A percentile compares a stretch with the other conserved stretches of the same genome.
These are phyloP conservation scores for Caranx melampygus DNA, from an alignment of 2,113 vertebrate genomes.

Conservation along the genomic window DNA sequence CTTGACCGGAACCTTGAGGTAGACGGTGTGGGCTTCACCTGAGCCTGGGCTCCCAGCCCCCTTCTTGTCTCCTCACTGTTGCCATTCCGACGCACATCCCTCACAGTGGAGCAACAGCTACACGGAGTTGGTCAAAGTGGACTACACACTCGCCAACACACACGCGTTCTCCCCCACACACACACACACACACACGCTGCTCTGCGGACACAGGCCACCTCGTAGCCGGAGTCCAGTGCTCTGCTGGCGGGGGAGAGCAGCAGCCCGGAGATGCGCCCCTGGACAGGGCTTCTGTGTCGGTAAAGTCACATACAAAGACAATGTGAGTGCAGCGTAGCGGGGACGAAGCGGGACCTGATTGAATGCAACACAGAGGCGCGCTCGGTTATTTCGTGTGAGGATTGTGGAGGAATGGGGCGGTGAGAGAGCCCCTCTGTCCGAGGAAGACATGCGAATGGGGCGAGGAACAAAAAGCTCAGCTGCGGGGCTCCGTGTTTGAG, in stretches of 20 bases:
- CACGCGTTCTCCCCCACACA: too few relatives aligned
- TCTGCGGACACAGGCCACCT: conserved; percentile 6
- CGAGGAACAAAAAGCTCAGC: conserved; percentile 64
- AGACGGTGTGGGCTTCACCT: neutral
- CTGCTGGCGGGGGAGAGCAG: neutral
- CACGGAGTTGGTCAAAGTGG: conserved; percentile 63
- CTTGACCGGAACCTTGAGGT: neutral
- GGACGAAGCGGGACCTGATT: conserved; percentile 37
- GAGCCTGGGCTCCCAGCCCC: conserved; percentile 27
- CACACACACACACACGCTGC: neutral
- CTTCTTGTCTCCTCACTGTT: conserved; percentile 57
- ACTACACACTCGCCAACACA: conserved; percentile 9
- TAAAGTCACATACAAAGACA: conserved; percentile 62
- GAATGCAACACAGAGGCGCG: conserved; percentile 38
- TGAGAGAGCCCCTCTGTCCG: conserved; percentile 24
- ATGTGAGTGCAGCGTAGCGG: conserved; percentile 50
- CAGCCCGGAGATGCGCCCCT: conserved; percentile 59
- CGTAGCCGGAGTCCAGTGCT: neutral
- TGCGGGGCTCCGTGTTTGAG: conserved; percentile 64
- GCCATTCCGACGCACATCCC: conserved; percentile 82
- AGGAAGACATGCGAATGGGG: conserved; percentile 60
- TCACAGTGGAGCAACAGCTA: conserved; percentile 81
- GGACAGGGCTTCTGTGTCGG: conserved; percentile 49
- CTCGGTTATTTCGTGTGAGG: neutral
- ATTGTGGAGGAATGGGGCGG: conserved; percentile 43